Evolutionary conservation across 2,888 invertebrate genomes (phyloP).

Genomic region (Parelbella ahira): DNA sequence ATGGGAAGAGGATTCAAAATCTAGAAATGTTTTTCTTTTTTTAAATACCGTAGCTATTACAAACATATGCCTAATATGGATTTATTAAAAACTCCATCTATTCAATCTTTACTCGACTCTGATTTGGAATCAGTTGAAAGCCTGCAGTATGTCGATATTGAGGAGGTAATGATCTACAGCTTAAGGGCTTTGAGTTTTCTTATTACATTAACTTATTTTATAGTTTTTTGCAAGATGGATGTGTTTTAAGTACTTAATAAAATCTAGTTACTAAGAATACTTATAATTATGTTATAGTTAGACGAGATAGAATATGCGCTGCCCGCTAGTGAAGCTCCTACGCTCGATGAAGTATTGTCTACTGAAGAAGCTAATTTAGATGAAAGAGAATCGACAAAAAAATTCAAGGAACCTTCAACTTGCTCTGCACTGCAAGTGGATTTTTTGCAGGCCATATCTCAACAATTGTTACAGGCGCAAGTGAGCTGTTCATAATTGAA

Average conservation of each 20-base stretch:
- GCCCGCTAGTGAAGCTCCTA: slow-evolving; percentile 68
- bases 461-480: slow-evolving; percentile 92
- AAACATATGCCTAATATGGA: slow-evolving; percentile 50
- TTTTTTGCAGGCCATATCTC: slow-evolving; percentile 92
- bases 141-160: slow-evolving; percentile 84
- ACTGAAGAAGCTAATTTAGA: slow-evolving; percentile 48
- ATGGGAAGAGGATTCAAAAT: too few species aligned
- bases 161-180: slow-evolving; percentile 85
- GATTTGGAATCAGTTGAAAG: slow-evolving; percentile 86
- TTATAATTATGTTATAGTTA: too few species aligned
- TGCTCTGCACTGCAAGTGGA: slow-evolving; percentile 71
- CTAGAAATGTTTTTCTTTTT: too few species aligned
- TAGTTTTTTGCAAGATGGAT: too few species aligned
- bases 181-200: too few species aligned
- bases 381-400: slow-evolving; percentile 37
- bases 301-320: slow-evolving; percentile 75
- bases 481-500: slow-evolving; percentile 73
- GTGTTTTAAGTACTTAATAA: too few species aligned
- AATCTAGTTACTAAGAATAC: too few species aligned
- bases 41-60: too few species aligned
- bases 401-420: slow-evolving; percentile 48
- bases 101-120: slow-evolving; percentile 82
- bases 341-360: slow-evolving; percentile 61
- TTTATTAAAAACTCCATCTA: slow-evolving; percentile 68
- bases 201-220: too few species aligned